Conservation (phyloP, 2,888 invertebrate genomes). For the Ophion obscuratus region DNA sequence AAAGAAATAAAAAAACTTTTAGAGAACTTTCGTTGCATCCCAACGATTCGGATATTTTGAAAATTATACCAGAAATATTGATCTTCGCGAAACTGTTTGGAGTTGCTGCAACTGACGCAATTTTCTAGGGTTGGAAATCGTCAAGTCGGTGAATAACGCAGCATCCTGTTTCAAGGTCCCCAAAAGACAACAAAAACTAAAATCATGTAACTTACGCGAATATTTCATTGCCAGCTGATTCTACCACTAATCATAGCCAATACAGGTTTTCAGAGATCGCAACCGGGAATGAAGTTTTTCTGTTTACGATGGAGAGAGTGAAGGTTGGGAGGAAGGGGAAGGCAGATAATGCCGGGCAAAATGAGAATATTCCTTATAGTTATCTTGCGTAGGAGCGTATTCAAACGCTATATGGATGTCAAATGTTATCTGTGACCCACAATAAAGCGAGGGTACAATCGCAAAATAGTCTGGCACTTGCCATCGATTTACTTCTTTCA, state of each 20-base stretch:
- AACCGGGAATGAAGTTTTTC: conserved; percentile 26
- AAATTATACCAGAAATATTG: too few species aligned
- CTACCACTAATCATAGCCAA: not conserved
- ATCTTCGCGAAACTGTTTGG: too few species aligned
- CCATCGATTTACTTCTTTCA: conserved; percentile 11
- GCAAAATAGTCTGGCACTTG: not conserved
- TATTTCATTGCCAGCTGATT: not conserved
- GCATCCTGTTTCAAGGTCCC: not conserved
- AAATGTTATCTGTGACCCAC: conserved; percentile 72
- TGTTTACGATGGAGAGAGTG: not conserved
- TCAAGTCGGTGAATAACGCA: not conserved
- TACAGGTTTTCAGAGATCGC: conserved; percentile 32
- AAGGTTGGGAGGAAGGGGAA: not conserved
- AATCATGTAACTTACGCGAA: not conserved
- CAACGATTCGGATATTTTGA: too few species aligned
- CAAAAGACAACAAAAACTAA: not conserved
- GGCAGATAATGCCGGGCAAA: conserved; percentile 14
- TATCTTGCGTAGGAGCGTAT: conserved; percentile 15
- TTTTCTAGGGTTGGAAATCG: not conserved
- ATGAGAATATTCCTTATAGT: conserved; percentile 62
- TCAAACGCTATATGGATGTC: conserved; percentile 60
- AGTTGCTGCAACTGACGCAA: too few species aligned
- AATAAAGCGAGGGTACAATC: conserved; percentile 46
- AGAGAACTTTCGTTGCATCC: too few species aligned
- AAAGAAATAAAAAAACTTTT: too few species aligned